Percentiles rank a stretch among this genome's conserved stretches.
Conservation (phyloP, 2,113 vertebrate species). For the Dasyornis broadbenti region DNA sequence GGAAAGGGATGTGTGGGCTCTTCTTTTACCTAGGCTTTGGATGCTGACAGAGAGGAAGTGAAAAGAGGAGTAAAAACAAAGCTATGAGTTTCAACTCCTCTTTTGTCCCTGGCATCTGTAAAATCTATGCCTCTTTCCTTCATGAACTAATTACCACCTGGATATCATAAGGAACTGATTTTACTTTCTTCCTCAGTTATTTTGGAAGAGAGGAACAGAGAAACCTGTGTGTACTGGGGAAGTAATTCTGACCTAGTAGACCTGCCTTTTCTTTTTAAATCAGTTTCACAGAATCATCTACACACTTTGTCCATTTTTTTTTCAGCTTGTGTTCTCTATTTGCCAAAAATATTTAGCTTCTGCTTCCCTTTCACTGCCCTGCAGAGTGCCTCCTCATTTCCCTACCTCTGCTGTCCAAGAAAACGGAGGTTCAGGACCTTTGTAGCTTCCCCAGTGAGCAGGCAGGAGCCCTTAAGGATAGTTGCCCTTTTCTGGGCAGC, state of each 20-base stretch:
- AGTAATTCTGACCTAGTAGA: background rate
- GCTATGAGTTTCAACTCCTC: background rate
- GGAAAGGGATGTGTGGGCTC: background rate
- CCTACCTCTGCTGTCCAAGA: background rate
- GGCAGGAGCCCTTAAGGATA: background rate
- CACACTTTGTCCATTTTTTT: background rate
- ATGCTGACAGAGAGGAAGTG: background rate
- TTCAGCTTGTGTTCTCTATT: background rate
- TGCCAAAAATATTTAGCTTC: background rate
- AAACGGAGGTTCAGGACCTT: fast-evolving
- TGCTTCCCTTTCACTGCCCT: background rate
- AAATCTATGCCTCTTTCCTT: background rate
- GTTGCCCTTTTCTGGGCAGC: background rate
- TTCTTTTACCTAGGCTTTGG: background rate
- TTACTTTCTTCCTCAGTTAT: background rate
- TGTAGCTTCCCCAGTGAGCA: background rate
- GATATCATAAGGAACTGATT: background rate
- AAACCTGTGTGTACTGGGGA: background rate
- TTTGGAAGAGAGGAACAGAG: background rate
- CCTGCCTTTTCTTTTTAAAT: background rate
- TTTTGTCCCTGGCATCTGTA: background rate
- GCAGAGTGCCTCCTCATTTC: background rate
- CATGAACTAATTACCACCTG: background rate
- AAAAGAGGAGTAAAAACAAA: background rate
- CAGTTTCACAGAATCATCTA: background rate